Percentiles rank a stretch among this genome's conserved stretches.
Evolutionary conservation across 2,113 vertebrate species (phyloP).

Genomic region (Abramis brama): DNA sequence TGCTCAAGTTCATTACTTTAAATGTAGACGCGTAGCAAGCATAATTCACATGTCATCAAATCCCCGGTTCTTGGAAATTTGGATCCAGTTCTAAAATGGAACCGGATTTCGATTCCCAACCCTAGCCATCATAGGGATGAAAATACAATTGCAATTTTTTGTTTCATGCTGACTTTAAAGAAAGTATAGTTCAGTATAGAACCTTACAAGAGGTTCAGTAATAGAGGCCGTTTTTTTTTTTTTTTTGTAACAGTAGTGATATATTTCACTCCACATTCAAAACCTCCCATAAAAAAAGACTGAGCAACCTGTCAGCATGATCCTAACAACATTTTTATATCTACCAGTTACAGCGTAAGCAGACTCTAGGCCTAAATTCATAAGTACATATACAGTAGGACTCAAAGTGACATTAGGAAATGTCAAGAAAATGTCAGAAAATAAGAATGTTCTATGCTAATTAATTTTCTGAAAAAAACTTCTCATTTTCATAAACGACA

Average conservation of each 20-base stretch:
- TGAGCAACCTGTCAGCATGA: background rate
- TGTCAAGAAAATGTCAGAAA: background rate
- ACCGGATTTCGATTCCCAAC: too few species aligned
- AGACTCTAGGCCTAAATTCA: background rate
- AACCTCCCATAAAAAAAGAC: background rate
- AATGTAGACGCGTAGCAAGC: too few species aligned
- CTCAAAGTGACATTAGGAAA: background rate
- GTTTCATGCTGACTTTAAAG: background rate
- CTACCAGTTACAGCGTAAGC: background rate
- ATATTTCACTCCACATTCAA: background rate
- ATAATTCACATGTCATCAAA: too few species aligned
- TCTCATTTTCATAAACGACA: background rate
- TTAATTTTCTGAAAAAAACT: background rate
- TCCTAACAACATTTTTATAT: background rate
- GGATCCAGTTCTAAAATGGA: too few species aligned
- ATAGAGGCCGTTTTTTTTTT: conserved; percentile 1
- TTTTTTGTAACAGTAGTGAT: background rate
- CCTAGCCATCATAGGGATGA: too few species aligned
- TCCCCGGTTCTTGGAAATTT: too few species aligned
- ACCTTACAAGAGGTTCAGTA: background rate
- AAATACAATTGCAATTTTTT: background rate
- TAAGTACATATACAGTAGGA: too few species aligned
- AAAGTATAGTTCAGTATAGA: too few species aligned
- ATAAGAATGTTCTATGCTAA: background rate
- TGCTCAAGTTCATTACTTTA: too few species aligned